A percentile compares a stretch with the other conserved stretches of the same genome.
These are phyloP conservation scores for Acestrorhynchus altus DNA, from an alignment of 2,797 vertebrate genomes.

Conservation along the genomic window DNA sequence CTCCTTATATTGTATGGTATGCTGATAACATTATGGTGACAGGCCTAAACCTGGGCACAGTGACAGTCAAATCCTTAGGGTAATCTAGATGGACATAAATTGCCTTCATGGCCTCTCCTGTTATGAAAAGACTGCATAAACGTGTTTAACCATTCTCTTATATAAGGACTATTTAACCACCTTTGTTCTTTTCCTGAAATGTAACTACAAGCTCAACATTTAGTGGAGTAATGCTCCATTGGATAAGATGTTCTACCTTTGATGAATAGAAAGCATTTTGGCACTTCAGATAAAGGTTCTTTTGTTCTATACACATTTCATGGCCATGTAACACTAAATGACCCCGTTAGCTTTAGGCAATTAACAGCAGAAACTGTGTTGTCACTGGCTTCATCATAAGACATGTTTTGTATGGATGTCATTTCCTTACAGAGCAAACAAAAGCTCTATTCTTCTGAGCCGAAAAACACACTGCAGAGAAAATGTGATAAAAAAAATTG, in stretches of 20 bases:
- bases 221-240: background rate
- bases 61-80: no score
- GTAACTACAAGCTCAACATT: background rate
- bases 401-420: background rate
- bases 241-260: background rate
- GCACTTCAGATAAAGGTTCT: conserved; percentile 19
- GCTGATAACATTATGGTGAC: no score
- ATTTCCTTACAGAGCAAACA: conserved; percentile 2
- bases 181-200: background rate
- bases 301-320: conserved; percentile 28
- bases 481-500: conserved; percentile 51
- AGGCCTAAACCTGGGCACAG: no score
- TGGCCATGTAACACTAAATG: conserved; percentile 41
- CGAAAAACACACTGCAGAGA: conserved; percentile 34
- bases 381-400: conserved; percentile 5
- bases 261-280: conserved; percentile 1
- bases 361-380: conserved; percentile 20
- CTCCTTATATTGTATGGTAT: no score
- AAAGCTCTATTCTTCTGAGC: background rate
- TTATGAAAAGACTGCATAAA: background rate
- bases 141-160: background rate
- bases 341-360: conserved; percentile 33
- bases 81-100: background rate
- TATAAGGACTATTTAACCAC: background rate
- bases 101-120: background rate